These are phyloP conservation scores for Drosophila lini DNA, from an alignment of 1,140 invertebrate genomes.

Conservation along the genomic window DNA sequence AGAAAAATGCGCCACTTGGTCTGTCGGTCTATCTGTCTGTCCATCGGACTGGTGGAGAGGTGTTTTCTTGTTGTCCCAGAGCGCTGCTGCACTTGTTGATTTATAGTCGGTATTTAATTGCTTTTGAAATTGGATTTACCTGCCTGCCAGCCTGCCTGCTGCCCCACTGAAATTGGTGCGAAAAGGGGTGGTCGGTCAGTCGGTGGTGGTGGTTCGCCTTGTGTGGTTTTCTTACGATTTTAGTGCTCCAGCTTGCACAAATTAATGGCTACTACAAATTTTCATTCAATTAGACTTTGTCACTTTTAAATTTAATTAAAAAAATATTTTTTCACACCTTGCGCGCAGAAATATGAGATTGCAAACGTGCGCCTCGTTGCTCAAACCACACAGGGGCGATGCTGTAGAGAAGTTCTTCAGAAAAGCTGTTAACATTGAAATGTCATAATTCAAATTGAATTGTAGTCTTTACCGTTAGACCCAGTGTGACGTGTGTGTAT, in stretches of 20 bases:
- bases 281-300: constrained; percentile 78
- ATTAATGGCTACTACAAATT: constrained; percentile 78
- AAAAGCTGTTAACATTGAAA: constrained; percentile 79
- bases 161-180: constrained; percentile 4
- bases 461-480: constrained; percentile 73
- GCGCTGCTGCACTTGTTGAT: constrained; percentile 76
- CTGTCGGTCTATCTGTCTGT: constrained; percentile 21
- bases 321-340: constrained; percentile 50
- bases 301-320: constrained; percentile 63
- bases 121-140: constrained; percentile 81
- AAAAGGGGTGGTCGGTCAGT: constrained; percentile 10
- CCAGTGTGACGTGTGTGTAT: constrained; percentile 8
- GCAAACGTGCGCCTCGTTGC: constrained; percentile 13
- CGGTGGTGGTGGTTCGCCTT: constrained; percentile 30
- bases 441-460: constrained; percentile 82
- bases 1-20: constrained; percentile 58
- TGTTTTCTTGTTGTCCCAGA: constrained; percentile 69
- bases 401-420: constrained; percentile 22
- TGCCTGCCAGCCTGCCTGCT: constrained; percentile 11
- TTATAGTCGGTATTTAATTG: constrained; percentile 79
- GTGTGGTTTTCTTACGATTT: constrained; percentile 31
- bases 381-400: constrained; percentile 5
- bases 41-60: constrained; percentile 43
- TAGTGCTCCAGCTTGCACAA: constrained; percentile 34
- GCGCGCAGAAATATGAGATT: constrained; percentile 17